Base-by-base conservation (phyloP, 2,797 vertebrate species). In the Rhabdomys pumilio region DNA sequence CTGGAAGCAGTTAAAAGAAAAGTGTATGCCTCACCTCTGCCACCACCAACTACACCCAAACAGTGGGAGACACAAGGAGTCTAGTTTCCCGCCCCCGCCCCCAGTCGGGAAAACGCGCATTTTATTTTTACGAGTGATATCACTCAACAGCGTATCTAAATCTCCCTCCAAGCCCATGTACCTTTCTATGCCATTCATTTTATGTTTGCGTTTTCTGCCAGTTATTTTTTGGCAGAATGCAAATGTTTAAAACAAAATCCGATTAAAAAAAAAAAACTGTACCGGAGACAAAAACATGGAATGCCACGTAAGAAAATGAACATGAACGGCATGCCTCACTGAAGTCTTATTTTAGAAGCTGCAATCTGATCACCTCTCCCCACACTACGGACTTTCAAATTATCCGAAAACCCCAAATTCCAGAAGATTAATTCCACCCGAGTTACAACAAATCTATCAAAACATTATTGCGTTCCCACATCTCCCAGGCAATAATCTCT, bases 311-410 rank as follows among this genome's bases (percentile, higher is more conserved):
- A 96, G 34, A 97, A 95, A 94, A 93, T 95, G 94, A 95, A 77
- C 83, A 89, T 31, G 89, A 96, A 94, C 41, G 29, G 53, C 84
- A 86, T 82, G 87, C 73, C 67, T 92, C 76, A 82, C 90, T 50
- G 2, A 95, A 96, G 38, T 96, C 97, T 97, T 96, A 96, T 96
- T 97, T 97, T 97, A 96, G 96, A 97, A 93, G 90, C 94, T 83
- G 97, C 97, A 97, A 97, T 96, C 61, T 83, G 96, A 97, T 95
- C 92, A 9, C 93, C 90, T 89, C 95, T 93, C 96, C 87, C 81
- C 92, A 82, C 87, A 94, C 53, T 47, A 77, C 86, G 87, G 87
- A 98, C 96, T 98, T 97, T 79, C 95, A 82, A 97, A 97, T 94
- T 94, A 96, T 79, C 65, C 22, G 47, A 97, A 97, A 97, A 97